Base-by-base conservation (phyloP, 1,140 invertebrate species). In the Trachelipus rathkii region DNA sequence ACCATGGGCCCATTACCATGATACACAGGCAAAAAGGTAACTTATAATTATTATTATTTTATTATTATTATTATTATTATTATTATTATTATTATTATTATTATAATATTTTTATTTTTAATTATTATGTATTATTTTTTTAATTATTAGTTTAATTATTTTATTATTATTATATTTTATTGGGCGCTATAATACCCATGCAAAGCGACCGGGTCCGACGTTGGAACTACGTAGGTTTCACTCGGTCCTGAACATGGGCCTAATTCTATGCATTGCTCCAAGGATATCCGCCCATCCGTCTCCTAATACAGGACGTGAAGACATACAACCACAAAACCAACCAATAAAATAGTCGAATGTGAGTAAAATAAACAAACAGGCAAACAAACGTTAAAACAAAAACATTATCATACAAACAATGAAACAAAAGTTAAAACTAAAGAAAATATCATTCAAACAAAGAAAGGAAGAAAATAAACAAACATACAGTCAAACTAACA, bases 251-350 rank as follows among this genome's bases (percentile, higher is more conserved):
- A n/a, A n/a, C n/a, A n/a, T n/a, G n/a, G n/a, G n/a, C n/a, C n/a
- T n/a, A n/a, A n/a, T n/a, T n/a, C 88, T 94, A 77, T 95, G 93
- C 86, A 94, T 94, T 81, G 93, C 92, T 92, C 90, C 82, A 95
- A 94, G 93, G 94, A 84, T 92, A 94, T 43, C 93, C 92, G n/a
- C 76, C 93, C 93, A 43, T 92, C 93, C 11, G 92, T 94, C 82
- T 93, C 92, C 87, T n/a, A n/a, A n/a, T n/a, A n/a, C n/a, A n/a
- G n/a, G n/a, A n/a, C n/a, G n/a, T n/a, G n/a, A n/a, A n/a, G n/a
- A n/a, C n/a, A n/a, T n/a, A n/a, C n/a, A n/a, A n/a, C n/a, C n/a
- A n/a, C n/a, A n/a, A 95, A 94, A 85, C 86, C 93, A 81, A 92
- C 95, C 78, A 91, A 90, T 69, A 87, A 95, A 53, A 91, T 91